A percentile compares a stretch with the other conserved stretches of the same genome.
These are phyloP conservation scores for Drosophila bunnanda DNA, from an alignment of 2,888 invertebrate genomes.

Conservation along the genomic window DNA sequence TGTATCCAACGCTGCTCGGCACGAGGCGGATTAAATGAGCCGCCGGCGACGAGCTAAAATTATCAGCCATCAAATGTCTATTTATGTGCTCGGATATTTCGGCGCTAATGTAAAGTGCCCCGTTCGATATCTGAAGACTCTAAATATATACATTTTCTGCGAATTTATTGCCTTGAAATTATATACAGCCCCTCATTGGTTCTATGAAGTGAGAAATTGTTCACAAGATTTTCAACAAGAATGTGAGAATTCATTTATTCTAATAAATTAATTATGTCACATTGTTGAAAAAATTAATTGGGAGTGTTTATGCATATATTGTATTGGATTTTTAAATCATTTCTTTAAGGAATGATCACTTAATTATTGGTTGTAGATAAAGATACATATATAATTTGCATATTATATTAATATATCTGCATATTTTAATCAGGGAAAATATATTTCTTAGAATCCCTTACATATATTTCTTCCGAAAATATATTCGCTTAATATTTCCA, in stretches of 20 bases:
- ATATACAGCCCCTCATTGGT: neutral
- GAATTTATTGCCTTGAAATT: neutral
- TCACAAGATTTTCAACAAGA: neutral
- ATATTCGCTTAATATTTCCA: neutral
- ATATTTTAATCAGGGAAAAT: neutral
- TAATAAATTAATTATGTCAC: neutral
- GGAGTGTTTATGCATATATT: too few species aligned
- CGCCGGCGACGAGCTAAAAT: constrained; percentile 23
- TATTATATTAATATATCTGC: too few species aligned
- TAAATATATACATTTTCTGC: neutral
- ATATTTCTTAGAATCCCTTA: neutral
- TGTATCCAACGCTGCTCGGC: constrained; percentile 4
- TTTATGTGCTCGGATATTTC: constrained; percentile 31
- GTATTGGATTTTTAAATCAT: too few species aligned
- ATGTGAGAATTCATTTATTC: neutral
- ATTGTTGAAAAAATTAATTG: neutral
- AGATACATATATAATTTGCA: neutral
- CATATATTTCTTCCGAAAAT: neutral
- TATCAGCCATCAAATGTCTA: constrained; percentile 43
- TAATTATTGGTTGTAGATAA: neutral
- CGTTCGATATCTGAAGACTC: neutral
- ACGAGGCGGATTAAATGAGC: constrained; percentile 36
- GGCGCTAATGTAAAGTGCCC: constrained; percentile 3
- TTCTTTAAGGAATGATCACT: neutral
- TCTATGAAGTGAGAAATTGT: neutral